Conservation (phyloP, 2,797 vertebrate species). For the Gymnocypris eckloni region DNA sequence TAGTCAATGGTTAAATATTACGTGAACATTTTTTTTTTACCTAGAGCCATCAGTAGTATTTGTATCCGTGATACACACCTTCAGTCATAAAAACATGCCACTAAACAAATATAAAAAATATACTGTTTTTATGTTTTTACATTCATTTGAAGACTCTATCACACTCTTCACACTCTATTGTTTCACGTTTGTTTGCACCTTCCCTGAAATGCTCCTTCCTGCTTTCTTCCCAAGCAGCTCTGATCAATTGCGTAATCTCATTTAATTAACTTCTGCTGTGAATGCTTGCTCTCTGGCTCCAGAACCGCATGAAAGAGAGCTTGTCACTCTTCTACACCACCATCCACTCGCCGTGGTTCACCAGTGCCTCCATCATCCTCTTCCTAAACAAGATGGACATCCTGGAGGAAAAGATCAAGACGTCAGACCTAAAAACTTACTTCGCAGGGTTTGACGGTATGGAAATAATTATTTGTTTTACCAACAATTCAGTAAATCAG, state of each 20-base stretch:
- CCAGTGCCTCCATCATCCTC: conserved; percentile 81
- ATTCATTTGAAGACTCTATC: too few relatives aligned
- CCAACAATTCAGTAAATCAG: not conserved
- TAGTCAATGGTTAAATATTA: too few relatives aligned
- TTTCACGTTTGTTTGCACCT: conserved; percentile 5
- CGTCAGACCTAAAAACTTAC: conserved; percentile 78
- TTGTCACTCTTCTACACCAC: conserved; percentile 83
- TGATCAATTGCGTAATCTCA: not conserved
- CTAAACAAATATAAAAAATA: too few relatives aligned
- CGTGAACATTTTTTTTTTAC: too few relatives aligned
- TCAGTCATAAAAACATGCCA: too few relatives aligned
- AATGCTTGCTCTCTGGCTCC: conserved; percentile 17
- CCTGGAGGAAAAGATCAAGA: conserved; percentile 80
- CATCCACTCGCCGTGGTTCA: conserved; percentile 82
- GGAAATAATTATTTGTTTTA: not conserved
- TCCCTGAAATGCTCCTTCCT: not conserved
- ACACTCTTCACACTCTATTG: too few relatives aligned
- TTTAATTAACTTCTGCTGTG: not conserved
- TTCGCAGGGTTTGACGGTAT: conserved; percentile 77
- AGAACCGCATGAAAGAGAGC: conserved; percentile 85
- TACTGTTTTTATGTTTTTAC: too few relatives aligned
- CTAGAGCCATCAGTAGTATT: too few relatives aligned
- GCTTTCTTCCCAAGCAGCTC: not conserved
- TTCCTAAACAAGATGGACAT: conserved; percentile 87
- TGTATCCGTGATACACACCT: too few relatives aligned